Evolutionary conservation across 1,140 invertebrate genomes (phyloP), one percentile per base, ranked within the genome.

Genomic region (Gryllus bimaculatus): DNA sequence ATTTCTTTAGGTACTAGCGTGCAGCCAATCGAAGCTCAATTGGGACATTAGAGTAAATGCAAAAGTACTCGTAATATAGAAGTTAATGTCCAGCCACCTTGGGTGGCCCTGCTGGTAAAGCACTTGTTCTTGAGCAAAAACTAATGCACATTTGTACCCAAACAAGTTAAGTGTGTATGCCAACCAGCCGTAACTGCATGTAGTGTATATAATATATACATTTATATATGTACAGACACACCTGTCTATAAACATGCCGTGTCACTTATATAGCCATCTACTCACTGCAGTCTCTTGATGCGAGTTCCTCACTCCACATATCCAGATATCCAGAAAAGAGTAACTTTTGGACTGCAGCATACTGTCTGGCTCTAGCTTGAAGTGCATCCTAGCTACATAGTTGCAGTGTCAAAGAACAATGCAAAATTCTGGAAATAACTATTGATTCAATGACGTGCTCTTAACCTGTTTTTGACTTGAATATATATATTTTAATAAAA

Each of bases 61-160:
- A 66, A 66, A 66, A 66, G 10, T 66, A 66, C 54, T 13, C 54
- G 10, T 66, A 10, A 66, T 39, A 39, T 39, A 18, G 54, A 66
- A 66, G 10, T 66, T 3, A 66, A 18, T 66, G 54, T 66, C 18
- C 54, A 13, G 54, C 54, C 54, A 66, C 54, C 10, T 39, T 66
- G 18, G 10, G 18, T 66, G 10, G 10, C 54, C 3, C 54, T 66
- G 54, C 54, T 66, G 10, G 18, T 66, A 18, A 13, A 66, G 54
- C 54, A 66, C 18, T 13, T 18, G 18, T 66, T 66, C 18, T 66
- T 66, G 54, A 66, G 54, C 54, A 66, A 66, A 66, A 66, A 66
- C 54, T 18, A 66, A 66, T 66, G 54, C 54, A 66, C 54, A 66
- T 66, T 66, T 66, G 54, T 66, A 66, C 54, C 54, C 54, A 66